phyloP scores from a whole-genome alignment of 2,113 vertebrate genomes.

The Hyperoodon ampullatus region DNA sequence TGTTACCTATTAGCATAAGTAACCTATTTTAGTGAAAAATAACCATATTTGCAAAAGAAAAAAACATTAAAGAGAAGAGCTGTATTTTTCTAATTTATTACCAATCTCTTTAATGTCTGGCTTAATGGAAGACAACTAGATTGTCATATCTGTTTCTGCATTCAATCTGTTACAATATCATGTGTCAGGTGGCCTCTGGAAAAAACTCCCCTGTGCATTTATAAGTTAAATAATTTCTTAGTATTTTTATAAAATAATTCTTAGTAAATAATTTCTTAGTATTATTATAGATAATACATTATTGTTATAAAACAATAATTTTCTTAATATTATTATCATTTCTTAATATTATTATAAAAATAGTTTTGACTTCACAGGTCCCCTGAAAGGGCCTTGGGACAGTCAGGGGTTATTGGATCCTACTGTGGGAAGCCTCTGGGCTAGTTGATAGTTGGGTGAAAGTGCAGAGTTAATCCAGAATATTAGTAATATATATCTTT shows the following conservation, averaged over 20 bases:
- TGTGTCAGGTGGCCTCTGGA: background rate
- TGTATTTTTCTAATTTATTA: background rate
- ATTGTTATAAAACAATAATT: background rate
- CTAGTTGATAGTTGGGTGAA: background rate
- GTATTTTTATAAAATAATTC: background rate
- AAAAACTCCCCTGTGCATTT: background rate
- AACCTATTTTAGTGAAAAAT: background rate
- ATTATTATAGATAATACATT: background rate
- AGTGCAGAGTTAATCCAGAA: background rate
- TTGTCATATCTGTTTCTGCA: background rate
- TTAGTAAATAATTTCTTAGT: background rate
- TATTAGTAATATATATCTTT: background rate
- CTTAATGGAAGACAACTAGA: background rate
- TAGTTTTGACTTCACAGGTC: background rate
- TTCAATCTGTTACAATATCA: background rate
- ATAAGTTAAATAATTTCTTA: background rate
- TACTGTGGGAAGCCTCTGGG: background rate
- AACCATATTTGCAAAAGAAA: background rate
- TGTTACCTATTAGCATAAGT: background rate
- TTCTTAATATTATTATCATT: background rate
- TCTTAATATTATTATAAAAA: conserved; percentile 13
- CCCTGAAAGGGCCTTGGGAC: background rate
- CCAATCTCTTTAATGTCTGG: background rate
- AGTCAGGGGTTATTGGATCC: background rate
- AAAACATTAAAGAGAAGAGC: background rate